Evolutionary conservation across 1,140 invertebrate genomes (phyloP).

Genomic region (Aphelenchoides fujianensis): DNA sequence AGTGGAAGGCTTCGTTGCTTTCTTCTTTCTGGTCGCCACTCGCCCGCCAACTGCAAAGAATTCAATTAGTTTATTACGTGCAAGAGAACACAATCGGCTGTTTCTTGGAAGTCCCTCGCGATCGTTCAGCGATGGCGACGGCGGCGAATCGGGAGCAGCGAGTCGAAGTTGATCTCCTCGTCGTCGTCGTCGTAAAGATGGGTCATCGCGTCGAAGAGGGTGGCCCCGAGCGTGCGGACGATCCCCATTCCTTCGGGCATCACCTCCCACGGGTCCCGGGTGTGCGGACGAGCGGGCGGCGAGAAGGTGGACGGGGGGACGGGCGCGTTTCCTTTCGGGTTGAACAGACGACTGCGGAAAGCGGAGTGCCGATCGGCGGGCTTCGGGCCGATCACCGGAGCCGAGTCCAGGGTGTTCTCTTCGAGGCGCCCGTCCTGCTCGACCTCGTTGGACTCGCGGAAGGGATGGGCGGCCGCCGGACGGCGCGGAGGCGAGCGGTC

Average conservation of each 20-base stretch:
- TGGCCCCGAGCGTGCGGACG: not conserved
- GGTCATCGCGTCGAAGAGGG: not conserved
- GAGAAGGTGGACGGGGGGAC: not conserved
- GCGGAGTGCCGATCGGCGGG: not conserved
- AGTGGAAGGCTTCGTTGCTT: too few species aligned
- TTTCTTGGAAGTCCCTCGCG: too few species aligned
- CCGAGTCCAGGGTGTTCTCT: not conserved
- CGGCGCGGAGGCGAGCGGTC: not conserved
- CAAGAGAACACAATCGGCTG: not conserved
- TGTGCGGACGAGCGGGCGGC: too few species aligned
- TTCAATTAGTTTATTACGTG: not conserved
- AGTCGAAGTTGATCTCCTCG: not conserved
- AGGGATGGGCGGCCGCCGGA: not conserved
- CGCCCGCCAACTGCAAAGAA: not conserved
- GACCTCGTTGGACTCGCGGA: not conserved
- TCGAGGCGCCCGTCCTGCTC: not conserved
- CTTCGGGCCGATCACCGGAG: not conserved
- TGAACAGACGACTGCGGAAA: not conserved
- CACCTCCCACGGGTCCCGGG: not conserved
- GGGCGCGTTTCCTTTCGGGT: not conserved
- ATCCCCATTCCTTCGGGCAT: not conserved
- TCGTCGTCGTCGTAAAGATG: not conserved
- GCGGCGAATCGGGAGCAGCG: not conserved
- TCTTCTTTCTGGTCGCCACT: slow-evolving; percentile 4
- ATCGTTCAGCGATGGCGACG: too few species aligned